These are phyloP conservation scores for Macroglossus sobrinus DNA, from an alignment of 2,113 vertebrate genomes.

Conservation along the genomic window DNA sequence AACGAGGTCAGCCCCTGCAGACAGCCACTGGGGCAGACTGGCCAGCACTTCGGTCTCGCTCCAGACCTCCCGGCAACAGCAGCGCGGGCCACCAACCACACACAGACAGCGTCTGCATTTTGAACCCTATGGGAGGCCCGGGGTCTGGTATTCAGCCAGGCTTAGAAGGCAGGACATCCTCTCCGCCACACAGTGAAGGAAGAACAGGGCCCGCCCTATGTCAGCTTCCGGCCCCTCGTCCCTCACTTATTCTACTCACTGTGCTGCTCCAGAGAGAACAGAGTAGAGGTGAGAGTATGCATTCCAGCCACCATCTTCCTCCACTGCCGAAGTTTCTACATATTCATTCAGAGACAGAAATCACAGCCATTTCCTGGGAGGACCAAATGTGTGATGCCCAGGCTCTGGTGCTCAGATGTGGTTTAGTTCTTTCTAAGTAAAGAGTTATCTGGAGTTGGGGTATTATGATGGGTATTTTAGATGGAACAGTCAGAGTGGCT, in stretches of 20 bases:
- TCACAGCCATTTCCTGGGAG: neutral
- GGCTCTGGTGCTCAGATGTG: neutral
- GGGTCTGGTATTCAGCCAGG: neutral
- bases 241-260: neutral
- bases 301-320: neutral
- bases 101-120: neutral
- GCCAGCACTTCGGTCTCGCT: neutral
- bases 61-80: neutral
- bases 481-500: neutral
- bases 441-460: neutral
- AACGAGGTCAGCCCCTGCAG: neutral
- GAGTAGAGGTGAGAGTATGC: neutral
- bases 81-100: neutral
- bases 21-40: neutral
- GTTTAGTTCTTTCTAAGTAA: neutral
- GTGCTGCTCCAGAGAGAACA: neutral
- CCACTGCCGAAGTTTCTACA: neutral
- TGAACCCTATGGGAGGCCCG: neutral
- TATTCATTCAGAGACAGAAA: neutral
- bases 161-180: neutral
- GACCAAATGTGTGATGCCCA: neutral
- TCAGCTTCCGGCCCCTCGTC: too few relatives aligned
- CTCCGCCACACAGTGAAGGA: neutral
- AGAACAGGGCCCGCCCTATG: fast-evolving
- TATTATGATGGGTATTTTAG: neutral